A percentile compares a stretch with the other conserved stretches of the same genome.
These are phyloP conservation scores for Xenotilapia caudafasciata DNA, from an alignment of 2,113 vertebrate genomes.

Conservation along the genomic window DNA sequence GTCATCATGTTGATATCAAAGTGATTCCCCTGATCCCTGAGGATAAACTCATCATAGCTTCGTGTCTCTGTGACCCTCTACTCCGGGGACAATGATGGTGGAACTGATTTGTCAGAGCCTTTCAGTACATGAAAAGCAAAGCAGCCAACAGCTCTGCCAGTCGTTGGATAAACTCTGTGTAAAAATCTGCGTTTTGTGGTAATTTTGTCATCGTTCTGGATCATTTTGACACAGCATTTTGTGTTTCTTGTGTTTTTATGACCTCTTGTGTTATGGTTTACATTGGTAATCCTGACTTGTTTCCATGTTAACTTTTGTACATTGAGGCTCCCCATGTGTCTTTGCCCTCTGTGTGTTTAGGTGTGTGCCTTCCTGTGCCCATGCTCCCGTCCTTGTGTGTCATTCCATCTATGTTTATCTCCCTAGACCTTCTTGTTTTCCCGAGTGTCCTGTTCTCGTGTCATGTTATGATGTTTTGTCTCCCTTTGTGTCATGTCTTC, in stretches of 20 bases:
- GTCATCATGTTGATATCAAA: not conserved
- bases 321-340: not conserved
- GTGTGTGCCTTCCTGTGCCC: not conserved
- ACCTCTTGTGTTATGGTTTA: not conserved
- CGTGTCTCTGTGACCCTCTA: not conserved
- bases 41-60: not conserved
- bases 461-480: not conserved
- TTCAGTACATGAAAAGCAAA: not conserved
- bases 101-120: not conserved
- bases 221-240: not conserved
- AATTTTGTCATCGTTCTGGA: not conserved
- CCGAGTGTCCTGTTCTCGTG: not conserved
- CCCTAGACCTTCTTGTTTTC: not conserved
- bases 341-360: rapidly evolving
- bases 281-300: not conserved
- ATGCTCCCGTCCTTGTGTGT: rapidly evolving
- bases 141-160: not conserved
- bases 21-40: not conserved
- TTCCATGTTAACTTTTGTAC: not conserved
- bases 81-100: not conserved
- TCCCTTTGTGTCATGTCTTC: not conserved
- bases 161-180: not conserved
- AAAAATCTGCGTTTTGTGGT: not conserved
- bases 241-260: not conserved
- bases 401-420: not conserved